Percentiles rank a stretch among this genome's conserved stretches.
phyloP scores from a whole-genome alignment of 2,113 vertebrate genomes.

The Bettongia penicillata region DNA sequence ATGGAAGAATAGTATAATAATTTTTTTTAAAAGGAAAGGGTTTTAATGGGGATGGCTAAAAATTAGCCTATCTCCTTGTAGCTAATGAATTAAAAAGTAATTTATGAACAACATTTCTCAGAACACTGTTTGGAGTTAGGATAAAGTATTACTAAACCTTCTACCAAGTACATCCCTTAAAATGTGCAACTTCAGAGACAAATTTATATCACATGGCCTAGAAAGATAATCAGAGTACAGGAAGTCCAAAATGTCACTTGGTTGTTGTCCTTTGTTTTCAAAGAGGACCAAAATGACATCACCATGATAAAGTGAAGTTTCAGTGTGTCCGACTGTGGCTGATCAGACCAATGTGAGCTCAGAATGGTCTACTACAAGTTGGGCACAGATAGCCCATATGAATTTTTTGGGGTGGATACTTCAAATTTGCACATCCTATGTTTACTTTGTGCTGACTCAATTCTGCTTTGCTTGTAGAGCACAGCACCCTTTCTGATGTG shows the following conservation, averaged over 20 bases:
- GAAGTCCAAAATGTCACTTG: not conserved
- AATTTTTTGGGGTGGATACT: too few relatives aligned
- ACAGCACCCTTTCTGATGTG: too few relatives aligned
- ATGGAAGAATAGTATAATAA: not conserved
- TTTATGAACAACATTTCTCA: not conserved
- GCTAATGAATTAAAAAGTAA: not conserved
- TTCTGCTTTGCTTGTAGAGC: too few relatives aligned
- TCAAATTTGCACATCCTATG: too few relatives aligned
- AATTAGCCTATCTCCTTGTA: not conserved
- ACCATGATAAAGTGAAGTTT: too few relatives aligned
- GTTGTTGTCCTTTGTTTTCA: too few relatives aligned
- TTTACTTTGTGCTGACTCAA: too few relatives aligned
- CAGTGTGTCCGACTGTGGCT: too few relatives aligned
- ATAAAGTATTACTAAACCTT: not conserved
- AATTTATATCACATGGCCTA: not conserved
- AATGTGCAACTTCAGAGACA: not conserved
- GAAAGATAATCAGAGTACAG: not conserved
- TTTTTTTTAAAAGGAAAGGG: not conserved
- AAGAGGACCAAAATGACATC: too few relatives aligned
- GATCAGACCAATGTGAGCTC: too few relatives aligned
- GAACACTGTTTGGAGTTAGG: not conserved
- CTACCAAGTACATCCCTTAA: not conserved
- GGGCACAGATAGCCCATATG: too few relatives aligned
- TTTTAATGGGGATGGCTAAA: not conserved
- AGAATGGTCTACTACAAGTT: too few relatives aligned